Evolutionary conservation across 2,113 vertebrate genomes (phyloP).

Genomic region (Blennius ocellaris): DNA sequence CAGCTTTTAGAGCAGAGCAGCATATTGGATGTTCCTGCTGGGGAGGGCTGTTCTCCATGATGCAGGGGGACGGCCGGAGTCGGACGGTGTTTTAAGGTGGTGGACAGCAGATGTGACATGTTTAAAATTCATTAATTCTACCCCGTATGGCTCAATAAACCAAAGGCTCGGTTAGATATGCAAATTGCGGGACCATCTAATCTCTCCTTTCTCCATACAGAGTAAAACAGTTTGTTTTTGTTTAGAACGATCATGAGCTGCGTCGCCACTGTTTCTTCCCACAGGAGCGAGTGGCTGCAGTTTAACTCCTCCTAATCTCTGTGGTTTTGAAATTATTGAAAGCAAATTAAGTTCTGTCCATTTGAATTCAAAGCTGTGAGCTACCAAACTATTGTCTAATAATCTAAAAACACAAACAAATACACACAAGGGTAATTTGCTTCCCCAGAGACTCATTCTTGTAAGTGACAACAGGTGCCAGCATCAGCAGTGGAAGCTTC

Average conservation of each 20-base stretch:
- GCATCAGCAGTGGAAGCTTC: conserved; percentile 24
- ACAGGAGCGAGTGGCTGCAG: not conserved
- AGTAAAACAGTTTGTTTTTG: conserved; percentile 20
- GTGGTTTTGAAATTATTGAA: conserved; percentile 6
- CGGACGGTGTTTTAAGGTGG: conserved; percentile 1
- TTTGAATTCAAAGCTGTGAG: not conserved
- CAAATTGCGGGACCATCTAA: not conserved
- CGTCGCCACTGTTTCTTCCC: conserved; percentile 13
- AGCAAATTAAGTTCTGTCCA: conserved; percentile 3
- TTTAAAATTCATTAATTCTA: conserved; percentile 1
- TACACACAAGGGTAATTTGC: conserved; percentile 3
- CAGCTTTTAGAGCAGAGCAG: conserved; percentile 47
- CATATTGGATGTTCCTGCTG: conserved; percentile 65
- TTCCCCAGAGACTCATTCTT: conserved; percentile 10
- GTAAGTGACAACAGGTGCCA: conserved; percentile 13
- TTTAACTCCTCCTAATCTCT: conserved; percentile 11
- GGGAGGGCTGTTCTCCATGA: conserved; percentile 46
- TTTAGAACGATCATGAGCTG: conserved; percentile 26
- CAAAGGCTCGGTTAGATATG: conserved; percentile 1
- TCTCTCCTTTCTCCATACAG: conserved; percentile 1
- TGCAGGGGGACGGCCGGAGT: conserved; percentile 3
- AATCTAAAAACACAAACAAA: conserved; percentile 13
- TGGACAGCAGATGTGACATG: not conserved
- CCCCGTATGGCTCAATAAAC: not conserved
- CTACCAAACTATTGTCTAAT: not conserved